Conservation (phyloP, 2,888 invertebrate species). For the Ophioninae sp. region DNA sequence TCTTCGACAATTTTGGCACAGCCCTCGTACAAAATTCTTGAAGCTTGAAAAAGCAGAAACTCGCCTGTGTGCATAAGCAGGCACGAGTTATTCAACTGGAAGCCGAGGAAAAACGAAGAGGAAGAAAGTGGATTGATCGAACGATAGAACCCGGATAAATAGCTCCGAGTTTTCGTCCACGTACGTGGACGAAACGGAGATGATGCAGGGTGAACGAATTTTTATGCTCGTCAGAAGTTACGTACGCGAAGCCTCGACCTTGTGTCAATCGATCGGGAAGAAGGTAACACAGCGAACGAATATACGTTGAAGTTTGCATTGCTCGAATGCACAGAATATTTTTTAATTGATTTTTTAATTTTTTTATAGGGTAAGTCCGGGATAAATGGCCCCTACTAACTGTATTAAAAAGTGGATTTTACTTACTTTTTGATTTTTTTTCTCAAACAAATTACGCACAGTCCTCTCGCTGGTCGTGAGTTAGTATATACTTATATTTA, state of each 20-base stretch:
- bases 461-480: too few species aligned
- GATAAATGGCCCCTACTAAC: too few species aligned
- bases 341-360: too few species aligned
- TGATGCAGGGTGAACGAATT: slow-evolving; percentile 41
- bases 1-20: neutral
- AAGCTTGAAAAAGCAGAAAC: slow-evolving; percentile 17
- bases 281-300: too few species aligned
- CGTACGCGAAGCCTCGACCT: neutral
- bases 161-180: neutral
- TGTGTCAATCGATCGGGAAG: slow-evolving; percentile 29
- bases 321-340: too few species aligned
- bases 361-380: too few species aligned
- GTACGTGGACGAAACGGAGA: slow-evolving; percentile 8
- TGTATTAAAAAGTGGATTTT: too few species aligned
- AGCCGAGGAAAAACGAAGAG: slow-evolving; percentile 16
- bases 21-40: slow-evolving; percentile 18
- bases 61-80: neutral
- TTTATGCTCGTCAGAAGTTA: slow-evolving; percentile 23
- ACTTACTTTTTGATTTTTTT: too few species aligned
- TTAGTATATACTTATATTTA: too few species aligned
- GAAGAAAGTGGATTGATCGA: slow-evolving; percentile 27
- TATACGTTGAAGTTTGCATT: too few species aligned
- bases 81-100: slow-evolving; percentile 23
- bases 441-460: too few species aligned
- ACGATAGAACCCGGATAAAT: slow-evolving; percentile 20